Percentiles rank a stretch among this genome's conserved stretches.
Conservation (phyloP, 2,797 vertebrate species). For the Craterocephalus amniculus region DNA sequence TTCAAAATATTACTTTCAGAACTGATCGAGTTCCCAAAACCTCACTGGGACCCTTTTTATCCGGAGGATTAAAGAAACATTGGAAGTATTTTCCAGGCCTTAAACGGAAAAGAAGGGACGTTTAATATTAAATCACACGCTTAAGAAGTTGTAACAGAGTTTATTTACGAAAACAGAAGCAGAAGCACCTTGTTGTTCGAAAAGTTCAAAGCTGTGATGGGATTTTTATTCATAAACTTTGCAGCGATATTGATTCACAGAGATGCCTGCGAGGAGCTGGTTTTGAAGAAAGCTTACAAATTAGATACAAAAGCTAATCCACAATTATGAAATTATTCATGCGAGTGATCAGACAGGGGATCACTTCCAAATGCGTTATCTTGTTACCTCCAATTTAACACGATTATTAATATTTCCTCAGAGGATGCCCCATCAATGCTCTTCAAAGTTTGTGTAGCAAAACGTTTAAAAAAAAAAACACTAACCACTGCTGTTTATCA, state of each 20-base stretch:
- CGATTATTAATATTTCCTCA: conserved; percentile 94
- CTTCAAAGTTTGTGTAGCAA: conserved; percentile 82
- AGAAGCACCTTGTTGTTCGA: background rate
- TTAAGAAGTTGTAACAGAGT: conserved; percentile 29
- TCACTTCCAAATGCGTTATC: conserved; percentile 83
- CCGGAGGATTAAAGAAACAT: conserved; percentile 34
- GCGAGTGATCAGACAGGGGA: conserved; percentile 74
- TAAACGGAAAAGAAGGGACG: conserved; percentile 1
- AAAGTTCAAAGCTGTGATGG: conserved; percentile 14
- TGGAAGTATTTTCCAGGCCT: conserved; percentile 20
- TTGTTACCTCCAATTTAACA: conserved; percentile 86
- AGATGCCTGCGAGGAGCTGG: conserved; percentile 12
- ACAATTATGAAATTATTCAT: conserved; percentile 76
- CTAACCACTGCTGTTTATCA: conserved; percentile 89
- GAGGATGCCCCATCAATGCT: conserved; percentile 86
- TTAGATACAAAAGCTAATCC: conserved; percentile 36
- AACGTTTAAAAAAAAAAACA: conserved; percentile 93
- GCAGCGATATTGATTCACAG: background rate
- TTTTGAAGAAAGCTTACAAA: conserved; percentile 26
- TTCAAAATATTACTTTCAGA: conserved; percentile 39
- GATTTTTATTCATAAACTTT: conserved; percentile 43
- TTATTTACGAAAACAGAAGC: background rate
- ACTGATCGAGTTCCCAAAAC: conserved; percentile 43
- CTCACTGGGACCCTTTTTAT: conserved; percentile 11
- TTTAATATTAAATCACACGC: conserved; percentile 37